Evolutionary conservation across 2,113 vertebrate species (phyloP), one percentile per base, ranked within the genome.

Genomic region (Indicator maculatus): DNA sequence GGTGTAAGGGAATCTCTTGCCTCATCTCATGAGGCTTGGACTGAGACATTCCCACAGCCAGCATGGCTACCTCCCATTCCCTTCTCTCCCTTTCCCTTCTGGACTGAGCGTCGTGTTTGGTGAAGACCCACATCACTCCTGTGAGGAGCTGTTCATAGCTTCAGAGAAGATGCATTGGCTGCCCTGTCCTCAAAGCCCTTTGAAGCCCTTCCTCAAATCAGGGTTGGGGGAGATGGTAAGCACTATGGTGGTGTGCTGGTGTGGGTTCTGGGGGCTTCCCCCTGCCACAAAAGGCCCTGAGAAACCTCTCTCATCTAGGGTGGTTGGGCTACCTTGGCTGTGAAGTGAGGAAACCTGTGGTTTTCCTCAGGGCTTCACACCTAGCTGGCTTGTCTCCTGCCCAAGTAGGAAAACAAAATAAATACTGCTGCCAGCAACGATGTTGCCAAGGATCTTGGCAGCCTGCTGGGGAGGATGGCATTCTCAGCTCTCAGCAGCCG

Each of bases 321-420:
- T 0, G 2, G 19, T 66, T 83, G 21, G 15, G 36, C 73, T 93
- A 1, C 31, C 9, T 82, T 63, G 47, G 23, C 52, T 31, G 27
- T 36, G 47, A 86, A 88, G 44, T 53, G 30, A 33, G 26, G 33
- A 88, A 78, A 26, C 59, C 52, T 81, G 65, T 74, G 80, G 66
- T 86, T 96, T 95, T 95, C 88, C 73, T 86, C 73, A 75, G 27
- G 65, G 61, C 47, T 93, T 91, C 77, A 61, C 36, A 89, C 55
- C 73, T 81, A 28, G n/a, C 73, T 89, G 71, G 16, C 59, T 92
- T 90, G 81, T 90, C 77, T 95, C 86, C 75, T 95, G 81, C 78
- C n/a, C 1, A 0, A 72, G 41, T 39, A 58, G 86, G 65, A 69
- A 92, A 92, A 44, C 38, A 88, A 90, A 93, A 79, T 69, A 86